A percentile compares a stretch with the other conserved stretches of the same genome.
Evolutionary conservation across 2,888 invertebrate species (phyloP).

Genomic region (Thysanoteuthis rhombus): DNA sequence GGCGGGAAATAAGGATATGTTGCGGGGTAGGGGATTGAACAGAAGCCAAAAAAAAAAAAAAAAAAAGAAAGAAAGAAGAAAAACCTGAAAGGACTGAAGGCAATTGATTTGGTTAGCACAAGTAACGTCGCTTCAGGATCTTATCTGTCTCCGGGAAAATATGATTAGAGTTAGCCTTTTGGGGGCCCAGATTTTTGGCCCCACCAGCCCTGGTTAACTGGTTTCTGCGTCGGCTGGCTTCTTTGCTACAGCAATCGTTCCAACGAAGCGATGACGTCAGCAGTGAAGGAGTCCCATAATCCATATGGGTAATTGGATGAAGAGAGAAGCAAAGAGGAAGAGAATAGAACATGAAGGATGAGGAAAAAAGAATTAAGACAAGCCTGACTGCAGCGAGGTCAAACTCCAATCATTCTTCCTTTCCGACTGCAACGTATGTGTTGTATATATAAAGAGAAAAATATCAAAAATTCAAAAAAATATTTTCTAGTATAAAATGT

Average conservation of each 20-base stretch:
- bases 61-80: not conserved
- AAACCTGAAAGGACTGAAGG: not conserved
- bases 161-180: not conserved
- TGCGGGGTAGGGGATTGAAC: not conserved
- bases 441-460: too few relatives aligned
- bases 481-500: too few relatives aligned
- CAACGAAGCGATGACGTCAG: not conserved
- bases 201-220: not conserved
- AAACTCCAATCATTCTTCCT: too few relatives aligned
- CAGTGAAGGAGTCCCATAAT: not conserved
- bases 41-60: too few relatives aligned
- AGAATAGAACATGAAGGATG: too few relatives aligned
- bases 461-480: not conserved
- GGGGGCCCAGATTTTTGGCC: not conserved
- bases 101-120: slow-evolving; percentile 12
- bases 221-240: not conserved
- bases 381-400: too few relatives aligned
- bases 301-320: too few relatives aligned
- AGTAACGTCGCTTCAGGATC: not conserved
- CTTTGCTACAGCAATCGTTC: not conserved
- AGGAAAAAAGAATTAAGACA: too few relatives aligned
- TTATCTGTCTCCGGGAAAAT: not conserved
- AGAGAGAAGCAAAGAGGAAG: too few relatives aligned
- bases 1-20: not conserved
- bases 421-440: too few relatives aligned